Evolutionary conservation across 2,113 vertebrate species (phyloP).

Genomic region (Platycercus adscitus): DNA sequence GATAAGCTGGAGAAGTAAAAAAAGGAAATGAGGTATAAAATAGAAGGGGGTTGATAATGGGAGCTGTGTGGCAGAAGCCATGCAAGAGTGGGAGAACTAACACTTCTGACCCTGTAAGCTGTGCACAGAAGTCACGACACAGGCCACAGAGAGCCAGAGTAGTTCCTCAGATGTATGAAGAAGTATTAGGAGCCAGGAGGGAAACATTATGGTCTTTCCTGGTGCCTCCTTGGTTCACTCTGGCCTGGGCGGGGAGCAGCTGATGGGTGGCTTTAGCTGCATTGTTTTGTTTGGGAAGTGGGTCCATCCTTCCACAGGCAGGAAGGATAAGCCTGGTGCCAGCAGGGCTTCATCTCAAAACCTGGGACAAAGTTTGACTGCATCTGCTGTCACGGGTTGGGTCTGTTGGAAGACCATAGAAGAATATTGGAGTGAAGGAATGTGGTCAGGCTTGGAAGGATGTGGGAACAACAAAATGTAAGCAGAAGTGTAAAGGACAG

Average conservation of each 20-base stretch:
- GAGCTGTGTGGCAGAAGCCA: neutral
- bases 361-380: rapidly evolving
- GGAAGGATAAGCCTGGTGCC: neutral
- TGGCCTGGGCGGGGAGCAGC: neutral
- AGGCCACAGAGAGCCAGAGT: neutral
- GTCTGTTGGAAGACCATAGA: neutral
- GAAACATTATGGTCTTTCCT: neutral
- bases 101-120: neutral
- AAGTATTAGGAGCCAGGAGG: neutral
- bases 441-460: neutral
- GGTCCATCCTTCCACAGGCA: neutral
- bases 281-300: neutral
- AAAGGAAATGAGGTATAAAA: neutral
- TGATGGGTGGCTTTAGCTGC: neutral
- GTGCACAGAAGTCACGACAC: neutral
- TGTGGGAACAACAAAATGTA: neutral
- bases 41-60: neutral
- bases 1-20: neutral
- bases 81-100: neutral
- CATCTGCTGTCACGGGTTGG: neutral
- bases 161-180: neutral
- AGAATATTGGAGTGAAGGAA: neutral
- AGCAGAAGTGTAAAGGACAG: neutral
- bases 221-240: neutral
- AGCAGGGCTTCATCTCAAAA: neutral